Evolutionary conservation across 2,113 vertebrate genomes (phyloP).

Genomic region (Dicerorhinus sumatrensis): DNA sequence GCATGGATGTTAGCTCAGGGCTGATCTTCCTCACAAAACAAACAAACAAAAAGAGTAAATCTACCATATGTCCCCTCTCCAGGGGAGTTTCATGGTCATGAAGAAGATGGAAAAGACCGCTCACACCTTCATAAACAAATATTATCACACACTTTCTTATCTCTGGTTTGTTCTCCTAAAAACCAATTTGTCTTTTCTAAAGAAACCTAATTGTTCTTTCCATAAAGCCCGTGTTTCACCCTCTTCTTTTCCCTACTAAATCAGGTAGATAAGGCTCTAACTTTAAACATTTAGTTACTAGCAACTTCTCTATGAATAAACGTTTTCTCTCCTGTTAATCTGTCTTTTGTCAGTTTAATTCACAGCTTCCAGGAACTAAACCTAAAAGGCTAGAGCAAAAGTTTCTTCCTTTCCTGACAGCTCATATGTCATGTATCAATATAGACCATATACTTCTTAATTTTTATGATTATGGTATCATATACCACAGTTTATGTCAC

Average conservation of each 20-base stretch:
- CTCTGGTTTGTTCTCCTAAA: background rate
- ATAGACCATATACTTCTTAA: background rate
- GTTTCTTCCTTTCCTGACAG: background rate
- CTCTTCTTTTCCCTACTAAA: background rate
- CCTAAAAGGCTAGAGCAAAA: background rate
- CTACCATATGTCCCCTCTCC: background rate
- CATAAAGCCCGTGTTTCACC: background rate
- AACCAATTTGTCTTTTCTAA: background rate
- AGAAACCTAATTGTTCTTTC: conserved; percentile 22
- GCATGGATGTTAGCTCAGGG: too few species aligned
- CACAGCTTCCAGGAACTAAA: background rate
- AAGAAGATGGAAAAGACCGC: background rate
- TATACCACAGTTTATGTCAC: background rate
- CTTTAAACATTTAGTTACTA: background rate
- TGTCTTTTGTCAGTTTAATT: background rate
- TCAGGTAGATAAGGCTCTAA: background rate
- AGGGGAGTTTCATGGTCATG: background rate
- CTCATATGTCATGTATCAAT: background rate
- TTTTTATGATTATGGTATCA: background rate
- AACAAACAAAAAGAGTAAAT: background rate
- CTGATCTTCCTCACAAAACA: too few species aligned
- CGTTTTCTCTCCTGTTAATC: background rate
- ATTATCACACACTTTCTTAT: background rate
- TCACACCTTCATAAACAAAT: background rate
- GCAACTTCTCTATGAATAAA: background rate